Evolutionary conservation across 2,888 invertebrate species (phyloP).

Genomic region (Drepanosiphum platanoidis): DNA sequence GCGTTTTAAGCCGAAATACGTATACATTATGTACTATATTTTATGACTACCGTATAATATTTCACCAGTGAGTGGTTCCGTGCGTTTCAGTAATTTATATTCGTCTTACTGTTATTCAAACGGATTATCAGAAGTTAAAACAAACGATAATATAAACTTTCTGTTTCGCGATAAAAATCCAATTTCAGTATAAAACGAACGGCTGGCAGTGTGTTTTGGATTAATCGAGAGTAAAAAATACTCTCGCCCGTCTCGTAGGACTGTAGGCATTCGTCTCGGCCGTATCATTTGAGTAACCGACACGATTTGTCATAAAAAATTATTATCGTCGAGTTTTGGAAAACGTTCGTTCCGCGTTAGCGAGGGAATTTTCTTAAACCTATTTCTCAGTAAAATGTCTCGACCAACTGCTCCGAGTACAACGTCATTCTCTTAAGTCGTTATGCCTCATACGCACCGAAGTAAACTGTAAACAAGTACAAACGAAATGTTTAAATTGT

Average conservation of each 20-base stretch:
- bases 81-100: neutral
- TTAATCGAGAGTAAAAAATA: neutral
- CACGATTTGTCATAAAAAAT: too few relatives aligned
- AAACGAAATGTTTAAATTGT: too few relatives aligned
- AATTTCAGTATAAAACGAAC: neutral
- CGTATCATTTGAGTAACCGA: too few relatives aligned
- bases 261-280: too few relatives aligned
- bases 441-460: too few relatives aligned
- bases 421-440: too few relatives aligned
- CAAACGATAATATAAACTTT: neutral
- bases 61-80: neutral
- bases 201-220: neutral
- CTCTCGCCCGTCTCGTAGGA: neutral
- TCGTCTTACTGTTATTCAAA: neutral
- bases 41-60: neutral
- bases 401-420: too few relatives aligned
- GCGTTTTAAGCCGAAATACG: neutral
- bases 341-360: too few relatives aligned
- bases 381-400: too few relatives aligned
- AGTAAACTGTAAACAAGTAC: too few relatives aligned
- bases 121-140: neutral
- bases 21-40: neutral
- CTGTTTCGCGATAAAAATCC: neutral
- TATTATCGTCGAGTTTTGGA: too few relatives aligned
- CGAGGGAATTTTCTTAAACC: too few relatives aligned